A percentile compares a stretch with the other conserved stretches of the same genome.
These are phyloP conservation scores for Morone chrysops DNA, from an alignment of 2,113 vertebrate genomes.

Conservation along the genomic window DNA sequence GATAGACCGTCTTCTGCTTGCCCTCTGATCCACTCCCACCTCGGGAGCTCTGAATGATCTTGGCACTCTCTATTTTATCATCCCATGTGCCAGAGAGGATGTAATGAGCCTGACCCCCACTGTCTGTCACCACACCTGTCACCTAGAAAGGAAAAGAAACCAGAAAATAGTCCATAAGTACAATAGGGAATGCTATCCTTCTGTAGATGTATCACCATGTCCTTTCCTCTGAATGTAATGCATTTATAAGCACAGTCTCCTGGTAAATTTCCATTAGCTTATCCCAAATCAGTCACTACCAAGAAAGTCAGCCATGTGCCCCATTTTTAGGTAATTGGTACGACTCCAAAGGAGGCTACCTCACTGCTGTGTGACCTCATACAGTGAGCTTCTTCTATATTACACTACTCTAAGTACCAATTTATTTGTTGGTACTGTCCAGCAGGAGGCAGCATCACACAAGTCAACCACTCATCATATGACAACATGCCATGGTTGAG, in stretches of 20 bases:
- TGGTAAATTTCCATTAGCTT: not conserved
- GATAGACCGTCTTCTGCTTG: constrained; percentile 97
- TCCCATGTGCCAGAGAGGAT: constrained; percentile 98
- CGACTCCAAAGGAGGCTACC: constrained; percentile 1
- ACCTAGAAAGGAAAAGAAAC: constrained; percentile 83
- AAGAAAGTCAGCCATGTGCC: not conserved
- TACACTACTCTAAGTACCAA: not conserved
- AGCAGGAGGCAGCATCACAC: constrained; percentile 71
- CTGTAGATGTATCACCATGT: not conserved
- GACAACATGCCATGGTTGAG: constrained; percentile 25
- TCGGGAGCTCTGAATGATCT: constrained; percentile 93
- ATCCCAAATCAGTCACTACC: constrained; percentile 10
- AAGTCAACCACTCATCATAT: constrained; percentile 12
- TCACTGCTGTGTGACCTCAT: constrained; percentile 2
- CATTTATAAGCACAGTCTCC: not conserved
- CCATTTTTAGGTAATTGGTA: constrained; percentile 11
- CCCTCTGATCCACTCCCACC: constrained; percentile 89
- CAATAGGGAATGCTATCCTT: not conserved
- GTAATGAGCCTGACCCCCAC: constrained; percentile 90
- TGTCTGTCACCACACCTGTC: constrained; percentile 92
- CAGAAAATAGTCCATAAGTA: not conserved
- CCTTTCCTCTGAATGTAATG: not conserved
- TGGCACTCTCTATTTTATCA: constrained; percentile 95
- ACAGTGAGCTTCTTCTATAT: not conserved
- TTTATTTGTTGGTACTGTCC: constrained; percentile 36